Evolutionary conservation across 2,888 invertebrate species (phyloP).

Genomic region (Nipponacmea schrenckii): DNA sequence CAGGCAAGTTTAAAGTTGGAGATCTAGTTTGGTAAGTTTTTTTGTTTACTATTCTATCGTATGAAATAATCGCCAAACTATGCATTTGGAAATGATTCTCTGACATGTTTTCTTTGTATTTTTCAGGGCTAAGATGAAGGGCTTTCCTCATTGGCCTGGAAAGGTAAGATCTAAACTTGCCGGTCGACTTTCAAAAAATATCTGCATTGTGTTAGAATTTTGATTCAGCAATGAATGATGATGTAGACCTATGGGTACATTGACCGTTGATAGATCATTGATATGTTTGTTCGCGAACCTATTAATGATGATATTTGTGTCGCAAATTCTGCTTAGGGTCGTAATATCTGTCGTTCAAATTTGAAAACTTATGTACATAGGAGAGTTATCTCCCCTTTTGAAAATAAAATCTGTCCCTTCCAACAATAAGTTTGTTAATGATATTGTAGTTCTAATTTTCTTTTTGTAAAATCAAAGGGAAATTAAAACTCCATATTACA

Average conservation of each 20-base stretch:
- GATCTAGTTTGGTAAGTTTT: constrained; percentile 77
- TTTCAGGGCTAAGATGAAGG: constrained; percentile 97
- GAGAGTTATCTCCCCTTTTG: constrained; percentile 21
- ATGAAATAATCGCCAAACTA: background rate
- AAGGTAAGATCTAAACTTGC: constrained; percentile 77
- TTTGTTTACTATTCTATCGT: background rate
- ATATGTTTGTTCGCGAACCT: no score
- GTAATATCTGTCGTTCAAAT: no score
- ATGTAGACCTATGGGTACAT: no score
- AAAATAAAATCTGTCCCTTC: no score
- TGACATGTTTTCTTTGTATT: constrained; percentile 38
- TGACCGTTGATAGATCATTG: no score
- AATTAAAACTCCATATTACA: no score
- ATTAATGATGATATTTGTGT: no score
- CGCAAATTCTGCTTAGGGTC: no score
- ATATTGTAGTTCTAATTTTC: no score
- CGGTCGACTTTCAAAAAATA: constrained; percentile 3
- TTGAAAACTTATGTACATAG: background rate
- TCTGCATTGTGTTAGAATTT: background rate
- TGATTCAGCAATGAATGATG: background rate
- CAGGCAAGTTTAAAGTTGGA: constrained; percentile 75
- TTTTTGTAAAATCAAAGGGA: no score
- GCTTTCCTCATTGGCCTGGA: constrained; percentile 96
- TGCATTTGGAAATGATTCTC: background rate
- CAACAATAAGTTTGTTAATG: no score